Evolutionary conservation across 2,888 invertebrate genomes (phyloP), one percentile per base, ranked within the genome.

Genomic region (Sphecodes monilicornis): DNA sequence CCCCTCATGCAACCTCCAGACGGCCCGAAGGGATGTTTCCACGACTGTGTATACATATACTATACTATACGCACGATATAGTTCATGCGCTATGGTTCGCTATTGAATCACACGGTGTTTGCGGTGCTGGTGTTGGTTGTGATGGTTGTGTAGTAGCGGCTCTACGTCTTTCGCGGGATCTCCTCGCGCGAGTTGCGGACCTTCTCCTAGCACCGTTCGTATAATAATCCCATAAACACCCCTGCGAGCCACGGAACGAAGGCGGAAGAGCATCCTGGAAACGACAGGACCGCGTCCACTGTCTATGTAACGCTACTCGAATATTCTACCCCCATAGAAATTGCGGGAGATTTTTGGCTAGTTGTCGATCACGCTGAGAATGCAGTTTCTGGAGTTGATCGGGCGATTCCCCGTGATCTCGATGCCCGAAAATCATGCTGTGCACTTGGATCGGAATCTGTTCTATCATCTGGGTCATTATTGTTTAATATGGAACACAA

Each of bases 201-300:
- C 75, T 64, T 16, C 74, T 78, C 77, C 68, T 79, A 76, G 85
- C 74, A 89, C 91, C 86, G 86, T 86, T 91, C 92, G 94, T 92
- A 94, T 94, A 94, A 94, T 94, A 94, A 94, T 94, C 93, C 94
- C 94, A 94, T 94, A 94, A 94, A 94, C 94, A 94, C 94, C 94
- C 94, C 92, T 88, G 88, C 87, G 82, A 69, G 79, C 71, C 32
- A 83, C 80, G 89, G 79, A 82, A 72, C 78, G 82, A 72, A 75
- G 77, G 76, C 76, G 75, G 72, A 54, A 68, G 60, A 57, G 50
- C 43, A 29, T 60, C 70, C 77, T 43, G 76, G 69, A 76, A 74
- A 71, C 81, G 87, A 89, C 87, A 71, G 78, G 73, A 71, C 41
- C 57, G 29, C 76, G 82, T 73, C 82, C 88, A 82, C 41, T 80